These are phyloP conservation scores for Cebus imitator DNA, from an alignment of 2,113 vertebrate species.

Conservation along the genomic window DNA sequence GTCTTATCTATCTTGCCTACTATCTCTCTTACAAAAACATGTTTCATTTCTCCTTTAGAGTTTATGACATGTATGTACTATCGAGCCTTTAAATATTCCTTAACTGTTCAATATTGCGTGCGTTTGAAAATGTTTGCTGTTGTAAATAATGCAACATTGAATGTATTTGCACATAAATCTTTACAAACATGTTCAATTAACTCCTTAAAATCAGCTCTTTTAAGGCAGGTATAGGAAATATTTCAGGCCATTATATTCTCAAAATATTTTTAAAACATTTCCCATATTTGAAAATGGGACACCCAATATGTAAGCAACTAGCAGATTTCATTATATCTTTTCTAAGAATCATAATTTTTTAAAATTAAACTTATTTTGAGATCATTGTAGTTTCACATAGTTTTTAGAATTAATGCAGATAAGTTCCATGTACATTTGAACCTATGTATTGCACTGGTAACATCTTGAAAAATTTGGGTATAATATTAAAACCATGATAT, in stretches of 20 bases:
- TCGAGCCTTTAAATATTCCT: not conserved
- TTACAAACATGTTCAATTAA: not conserved
- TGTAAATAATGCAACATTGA: not conserved
- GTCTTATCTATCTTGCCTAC: not conserved
- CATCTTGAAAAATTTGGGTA: not conserved
- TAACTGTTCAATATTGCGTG: not conserved
- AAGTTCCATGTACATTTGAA: not conserved
- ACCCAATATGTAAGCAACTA: not conserved
- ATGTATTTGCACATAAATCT: not conserved
- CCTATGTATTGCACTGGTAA: not conserved
- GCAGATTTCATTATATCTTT: not conserved
- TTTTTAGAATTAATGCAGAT: not conserved
- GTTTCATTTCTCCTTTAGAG: not conserved
- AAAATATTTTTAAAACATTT: conserved; percentile 13
- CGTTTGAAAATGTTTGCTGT: not conserved
- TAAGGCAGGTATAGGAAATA: not conserved
- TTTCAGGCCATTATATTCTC: not conserved
- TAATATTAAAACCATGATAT: not conserved
- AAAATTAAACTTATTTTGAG: not conserved
- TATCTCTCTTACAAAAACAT: not conserved
- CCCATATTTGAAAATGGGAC: not conserved
- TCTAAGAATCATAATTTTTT: not conserved
- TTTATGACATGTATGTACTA: not conserved
- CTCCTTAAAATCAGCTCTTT: not conserved
- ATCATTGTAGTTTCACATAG: not conserved